These are phyloP conservation scores for Mongoloraphidia duomilia DNA, from an alignment of 2,888 invertebrate genomes.

Conservation along the genomic window DNA sequence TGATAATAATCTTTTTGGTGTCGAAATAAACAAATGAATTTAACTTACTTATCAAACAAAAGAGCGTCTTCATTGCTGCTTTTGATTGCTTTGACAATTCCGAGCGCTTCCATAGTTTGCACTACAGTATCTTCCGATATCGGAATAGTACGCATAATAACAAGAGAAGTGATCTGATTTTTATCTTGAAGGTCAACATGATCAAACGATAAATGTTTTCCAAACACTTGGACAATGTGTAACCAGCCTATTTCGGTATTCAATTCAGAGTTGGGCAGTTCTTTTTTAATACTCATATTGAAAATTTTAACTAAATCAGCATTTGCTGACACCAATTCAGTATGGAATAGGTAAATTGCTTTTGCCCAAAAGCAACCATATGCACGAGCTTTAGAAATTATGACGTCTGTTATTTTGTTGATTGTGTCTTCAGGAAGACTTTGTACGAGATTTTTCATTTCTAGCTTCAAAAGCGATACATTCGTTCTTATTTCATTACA, in stretches of 20 bases:
- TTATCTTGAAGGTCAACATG: constrained; percentile 15
- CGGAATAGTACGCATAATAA: constrained; percentile 16
- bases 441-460: constrained; percentile 20
- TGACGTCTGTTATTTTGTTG: constrained; percentile 15
- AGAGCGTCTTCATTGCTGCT: constrained; percentile 17
- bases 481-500: constrained; percentile 21
- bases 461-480: constrained; percentile 19
- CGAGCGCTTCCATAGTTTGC: constrained; percentile 24
- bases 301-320: no score
- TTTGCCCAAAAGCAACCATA: constrained; percentile 22
- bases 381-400: constrained; percentile 15
- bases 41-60: constrained; percentile 16
- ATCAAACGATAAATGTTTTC: constrained; percentile 18
- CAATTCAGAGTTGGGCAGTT: not conserved
- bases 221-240: constrained; percentile 23
- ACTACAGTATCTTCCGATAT: constrained; percentile 21
- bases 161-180: constrained; percentile 17
- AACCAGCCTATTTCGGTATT: constrained; percentile 13
- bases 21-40: not conserved
- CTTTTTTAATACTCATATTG: no score
- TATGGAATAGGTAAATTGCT: constrained; percentile 18
- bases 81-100: constrained; percentile 18
- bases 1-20: not conserved
- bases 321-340: constrained; percentile 12
- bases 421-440: constrained; percentile 17